Conservation (phyloP, 2,113 vertebrate genomes). For the Actinemys pallida region DNA sequence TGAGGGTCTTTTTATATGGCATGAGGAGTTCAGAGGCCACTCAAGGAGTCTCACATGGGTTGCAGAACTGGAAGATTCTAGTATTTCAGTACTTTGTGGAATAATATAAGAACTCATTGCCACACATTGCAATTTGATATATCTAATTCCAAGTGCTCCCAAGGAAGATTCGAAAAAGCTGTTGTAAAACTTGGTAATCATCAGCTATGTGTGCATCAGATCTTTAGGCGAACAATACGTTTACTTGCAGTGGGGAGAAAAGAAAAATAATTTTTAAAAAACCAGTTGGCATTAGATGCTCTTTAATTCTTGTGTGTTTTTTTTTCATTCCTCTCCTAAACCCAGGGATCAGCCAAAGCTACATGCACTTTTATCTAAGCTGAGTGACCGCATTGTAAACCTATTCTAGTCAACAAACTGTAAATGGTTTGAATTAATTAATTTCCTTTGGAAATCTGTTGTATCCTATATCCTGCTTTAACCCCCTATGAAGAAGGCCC, state of each 20-base stretch:
- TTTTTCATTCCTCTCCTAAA: constrained; percentile 32
- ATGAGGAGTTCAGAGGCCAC: not conserved
- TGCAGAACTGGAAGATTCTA: not conserved
- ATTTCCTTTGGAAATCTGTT: constrained; percentile 86
- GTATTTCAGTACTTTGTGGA: not conserved
- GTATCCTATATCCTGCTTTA: constrained; percentile 81
- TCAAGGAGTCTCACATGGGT: not conserved
- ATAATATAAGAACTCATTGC: not conserved
- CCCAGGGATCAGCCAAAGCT: constrained; percentile 54
- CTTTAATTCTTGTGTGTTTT: constrained; percentile 47
- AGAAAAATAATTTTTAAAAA: not conserved
- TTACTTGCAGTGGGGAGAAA: not conserved
- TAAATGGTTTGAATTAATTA: constrained; percentile 85
- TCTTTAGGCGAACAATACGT: not conserved
- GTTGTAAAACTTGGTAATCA: constrained; percentile 2
- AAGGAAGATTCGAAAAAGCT: constrained; percentile 22
- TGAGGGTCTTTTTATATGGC: not conserved
- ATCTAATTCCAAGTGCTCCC: not conserved
- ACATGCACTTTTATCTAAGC: constrained; percentile 57
- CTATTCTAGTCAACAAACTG: constrained; percentile 58
- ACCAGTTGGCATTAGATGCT: not conserved
- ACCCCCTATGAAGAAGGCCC: constrained; percentile 67
- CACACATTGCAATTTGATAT: not conserved
- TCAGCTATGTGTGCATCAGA: not conserved
- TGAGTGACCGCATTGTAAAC: constrained; percentile 71